Percentiles rank a stretch among this genome's conserved stretches.
These are phyloP conservation scores for Tethya wilhelma DNA, from an alignment of 37 sponge, comb jelly and placozoan species.

Conservation along the genomic window DNA sequence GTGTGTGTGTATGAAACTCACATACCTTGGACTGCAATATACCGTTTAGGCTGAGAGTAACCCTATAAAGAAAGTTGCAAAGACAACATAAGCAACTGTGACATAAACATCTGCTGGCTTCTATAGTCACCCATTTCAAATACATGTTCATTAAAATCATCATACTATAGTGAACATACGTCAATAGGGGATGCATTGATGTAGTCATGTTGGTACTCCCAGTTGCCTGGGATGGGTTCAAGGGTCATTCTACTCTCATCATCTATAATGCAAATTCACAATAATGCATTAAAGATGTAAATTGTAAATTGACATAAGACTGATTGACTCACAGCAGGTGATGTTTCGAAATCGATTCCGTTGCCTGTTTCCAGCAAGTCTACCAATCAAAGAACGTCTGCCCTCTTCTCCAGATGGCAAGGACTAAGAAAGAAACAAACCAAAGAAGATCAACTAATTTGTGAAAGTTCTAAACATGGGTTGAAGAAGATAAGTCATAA, in stretches of 20 bases:
- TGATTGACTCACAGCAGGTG: slow-evolving; percentile 31
- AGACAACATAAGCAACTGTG: background rate
- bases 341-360: slow-evolving; percentile 56
- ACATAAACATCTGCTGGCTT: background rate
- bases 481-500: background rate
- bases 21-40: slow-evolving; percentile 55
- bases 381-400: background rate
- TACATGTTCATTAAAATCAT: background rate
- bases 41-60: slow-evolving; percentile 5
- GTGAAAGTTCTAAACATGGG: no score
- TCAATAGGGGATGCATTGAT: slow-evolving; percentile 76
- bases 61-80: slow-evolving; percentile 19
- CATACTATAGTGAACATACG: slow-evolving; percentile 37
- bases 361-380: background rate
- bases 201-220: slow-evolving; percentile 21
- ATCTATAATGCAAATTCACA: slow-evolving; percentile 38
- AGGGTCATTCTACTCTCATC: slow-evolving; percentile 28
- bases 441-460: background rate
- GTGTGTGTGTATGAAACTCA: background rate
- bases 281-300: no score
- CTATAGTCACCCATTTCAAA: background rate
- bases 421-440: background rate
- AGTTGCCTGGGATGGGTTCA: slow-evolving; percentile 27
- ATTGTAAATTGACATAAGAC: background rate
- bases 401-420: slow-evolving; percentile 29